Evolutionary conservation across 1,140 invertebrate species (phyloP).

Genomic region (Pomacea maculata): DNA sequence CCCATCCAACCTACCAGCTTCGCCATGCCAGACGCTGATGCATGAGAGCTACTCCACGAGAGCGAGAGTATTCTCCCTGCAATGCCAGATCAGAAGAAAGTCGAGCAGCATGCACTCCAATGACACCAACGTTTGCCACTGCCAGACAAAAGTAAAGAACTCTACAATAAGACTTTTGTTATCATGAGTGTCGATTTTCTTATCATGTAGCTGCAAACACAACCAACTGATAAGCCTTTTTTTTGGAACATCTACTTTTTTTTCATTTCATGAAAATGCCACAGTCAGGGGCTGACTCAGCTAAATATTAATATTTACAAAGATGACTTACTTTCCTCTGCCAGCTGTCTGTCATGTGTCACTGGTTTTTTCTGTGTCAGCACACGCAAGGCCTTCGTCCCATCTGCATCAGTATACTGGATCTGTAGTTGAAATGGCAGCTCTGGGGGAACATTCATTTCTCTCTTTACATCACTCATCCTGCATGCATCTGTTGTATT

Average conservation of each 20-base stretch:
- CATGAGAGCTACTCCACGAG: slow-evolving; percentile 48
- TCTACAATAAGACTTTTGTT: too few relatives aligned
- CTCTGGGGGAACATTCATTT: slow-evolving; percentile 4
- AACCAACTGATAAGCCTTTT: too few relatives aligned
- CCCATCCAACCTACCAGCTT: slow-evolving; percentile 36
- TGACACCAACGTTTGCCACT: slow-evolving; percentile 45
- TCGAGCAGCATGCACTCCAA: slow-evolving; percentile 49
- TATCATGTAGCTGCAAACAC: too few relatives aligned
- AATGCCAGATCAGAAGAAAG: slow-evolving; percentile 43
- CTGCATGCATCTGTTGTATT: too few relatives aligned
- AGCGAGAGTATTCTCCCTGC: slow-evolving; percentile 46
- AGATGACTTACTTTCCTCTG: slow-evolving; percentile 50
- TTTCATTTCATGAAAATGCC: too few relatives aligned
- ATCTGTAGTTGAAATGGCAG: slow-evolving; percentile 59
- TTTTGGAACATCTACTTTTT: too few relatives aligned
- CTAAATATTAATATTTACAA: not conserved
- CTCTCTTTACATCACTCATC: not conserved
- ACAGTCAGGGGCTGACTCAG: too few relatives aligned
- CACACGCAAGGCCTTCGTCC: slow-evolving; percentile 52
- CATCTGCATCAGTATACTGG: slow-evolving; percentile 53
- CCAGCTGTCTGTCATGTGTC: slow-evolving; percentile 46
- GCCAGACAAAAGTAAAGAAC: slow-evolving; percentile 4
- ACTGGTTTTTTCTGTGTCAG: slow-evolving; percentile 48
- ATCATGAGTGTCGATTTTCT: too few relatives aligned
- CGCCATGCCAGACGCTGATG: slow-evolving; percentile 54